phyloP scores from a whole-genome alignment of 2,888 invertebrate genomes.

The Hirtodrosophila trivittata region DNA sequence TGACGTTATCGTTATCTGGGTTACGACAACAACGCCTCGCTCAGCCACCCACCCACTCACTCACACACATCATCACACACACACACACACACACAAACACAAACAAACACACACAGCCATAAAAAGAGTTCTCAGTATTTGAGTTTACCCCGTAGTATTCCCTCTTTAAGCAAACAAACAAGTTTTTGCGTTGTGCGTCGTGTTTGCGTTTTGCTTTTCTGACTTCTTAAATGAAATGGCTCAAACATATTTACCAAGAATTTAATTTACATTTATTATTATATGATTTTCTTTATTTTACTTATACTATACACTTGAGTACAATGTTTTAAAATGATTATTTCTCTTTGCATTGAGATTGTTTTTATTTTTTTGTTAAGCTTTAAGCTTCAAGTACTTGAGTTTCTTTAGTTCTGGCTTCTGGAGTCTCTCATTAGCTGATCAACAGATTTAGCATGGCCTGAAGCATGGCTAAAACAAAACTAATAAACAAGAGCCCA shows the following conservation, averaged over 20 bases:
- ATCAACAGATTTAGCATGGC: slow-evolving; percentile 6
- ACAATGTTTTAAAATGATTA: too few relatives aligned
- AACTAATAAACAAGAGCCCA: slow-evolving; percentile 31
- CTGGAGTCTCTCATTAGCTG: background rate
- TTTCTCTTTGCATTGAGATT: too few relatives aligned
- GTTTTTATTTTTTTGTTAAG: too few relatives aligned
- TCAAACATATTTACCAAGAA: slow-evolving; percentile 21
- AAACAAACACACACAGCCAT: background rate
- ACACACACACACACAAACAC: background rate
- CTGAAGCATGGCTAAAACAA: slow-evolving; percentile 18
- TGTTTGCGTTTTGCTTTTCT: slow-evolving; percentile 24
- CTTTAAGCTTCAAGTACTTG: too few relatives aligned
- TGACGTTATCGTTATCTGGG: slow-evolving; percentile 47
- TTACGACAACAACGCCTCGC: slow-evolving; percentile 33
- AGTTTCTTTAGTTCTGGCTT: background rate
- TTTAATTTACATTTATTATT: slow-evolving; percentile 41
- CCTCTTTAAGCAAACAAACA: slow-evolving; percentile 17
- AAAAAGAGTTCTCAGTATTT: slow-evolving; percentile 20
- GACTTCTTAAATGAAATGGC: slow-evolving; percentile 25
- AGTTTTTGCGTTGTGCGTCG: slow-evolving; percentile 23
- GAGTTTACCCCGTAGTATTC: slow-evolving; percentile 20
- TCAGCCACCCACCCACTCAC: slow-evolving; percentile 2
- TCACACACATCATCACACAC: background rate
- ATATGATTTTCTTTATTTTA: background rate
- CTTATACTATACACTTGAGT: background rate